Evolutionary conservation across 2,888 invertebrate species (phyloP).

Genomic region (Neelides folsomi): DNA sequence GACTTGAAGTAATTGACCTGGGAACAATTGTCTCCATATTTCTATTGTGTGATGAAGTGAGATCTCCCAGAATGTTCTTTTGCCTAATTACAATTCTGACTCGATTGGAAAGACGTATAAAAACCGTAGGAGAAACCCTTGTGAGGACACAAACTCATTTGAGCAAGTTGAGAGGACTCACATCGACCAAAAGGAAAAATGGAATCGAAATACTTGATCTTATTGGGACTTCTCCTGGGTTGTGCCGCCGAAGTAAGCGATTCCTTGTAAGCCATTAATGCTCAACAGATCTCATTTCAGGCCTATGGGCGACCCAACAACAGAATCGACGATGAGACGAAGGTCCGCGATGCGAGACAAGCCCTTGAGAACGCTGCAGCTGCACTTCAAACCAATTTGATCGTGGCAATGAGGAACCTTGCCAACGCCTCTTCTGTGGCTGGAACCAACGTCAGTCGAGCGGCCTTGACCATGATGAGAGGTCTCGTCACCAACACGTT

Average conservation of each 20-base stretch:
- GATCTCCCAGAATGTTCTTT: no score
- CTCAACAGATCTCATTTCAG: constrained; percentile 12
- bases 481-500: constrained; percentile 27
- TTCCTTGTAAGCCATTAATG: not conserved
- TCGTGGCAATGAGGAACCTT: constrained; percentile 20
- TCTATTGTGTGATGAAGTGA: no score
- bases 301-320: constrained; percentile 4
- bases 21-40: no score
- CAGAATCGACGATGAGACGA: constrained; percentile 11
- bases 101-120: constrained; percentile 10
- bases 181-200: constrained; percentile 10
- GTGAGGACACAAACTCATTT: constrained; percentile 1
- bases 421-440: constrained; percentile 28
- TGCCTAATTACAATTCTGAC: no score
- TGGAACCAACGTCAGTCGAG: constrained; percentile 27
- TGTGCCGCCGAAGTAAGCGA: constrained; percentile 24
- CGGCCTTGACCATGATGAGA: constrained; percentile 28
- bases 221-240: constrained; percentile 21
- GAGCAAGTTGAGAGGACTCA: not conserved
- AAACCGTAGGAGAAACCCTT: constrained; percentile 3
- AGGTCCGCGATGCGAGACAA: constrained; percentile 25
- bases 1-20: no score
- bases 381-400: constrained; percentile 26
- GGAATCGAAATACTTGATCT: constrained; percentile 21
- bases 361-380: constrained; percentile 25